Percentiles rank a stretch among this genome's conserved stretches.
Conservation (phyloP, 2,113 vertebrate genomes). For the Ophthalmolycus amberensis region DNA sequence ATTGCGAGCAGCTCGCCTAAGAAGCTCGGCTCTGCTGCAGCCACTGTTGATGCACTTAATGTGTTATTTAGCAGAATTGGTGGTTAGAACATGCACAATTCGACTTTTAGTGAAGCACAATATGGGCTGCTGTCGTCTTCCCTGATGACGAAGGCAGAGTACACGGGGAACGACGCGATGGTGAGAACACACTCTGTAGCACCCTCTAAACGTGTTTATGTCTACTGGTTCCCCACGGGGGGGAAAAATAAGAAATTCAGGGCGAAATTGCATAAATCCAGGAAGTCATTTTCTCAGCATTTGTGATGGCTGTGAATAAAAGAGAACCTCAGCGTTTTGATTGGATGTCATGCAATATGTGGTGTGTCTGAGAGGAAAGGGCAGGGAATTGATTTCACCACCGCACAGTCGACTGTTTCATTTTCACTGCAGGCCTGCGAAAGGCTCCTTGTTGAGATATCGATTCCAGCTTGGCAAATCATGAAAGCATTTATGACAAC, state of each 20-base stretch:
- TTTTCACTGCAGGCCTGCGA: constrained; percentile 52
- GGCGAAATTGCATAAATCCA: constrained; percentile 22
- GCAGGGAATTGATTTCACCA: constrained; percentile 58
- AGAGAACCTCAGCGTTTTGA: not conserved
- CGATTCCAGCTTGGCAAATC: constrained; percentile 56
- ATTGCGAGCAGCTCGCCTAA: constrained; percentile 57
- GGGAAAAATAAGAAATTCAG: constrained; percentile 4
- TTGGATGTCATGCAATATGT: constrained; percentile 24
- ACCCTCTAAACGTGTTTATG: constrained; percentile 13
- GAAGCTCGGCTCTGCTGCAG: constrained; percentile 69
- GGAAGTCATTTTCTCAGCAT: constrained; percentile 8
- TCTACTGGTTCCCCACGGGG: constrained; percentile 1
- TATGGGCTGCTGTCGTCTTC: constrained; percentile 50
- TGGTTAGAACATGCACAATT: constrained; percentile 67
- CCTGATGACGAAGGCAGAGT: constrained; percentile 53
- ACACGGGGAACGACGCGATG: constrained; percentile 36
- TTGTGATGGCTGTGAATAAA: constrained; percentile 18
- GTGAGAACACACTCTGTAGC: constrained; percentile 24
- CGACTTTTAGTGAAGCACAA: constrained; percentile 41
- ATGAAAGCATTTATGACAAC: constrained; percentile 46
- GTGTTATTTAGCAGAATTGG: constrained; percentile 71
- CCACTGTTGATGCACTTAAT: constrained; percentile 69
- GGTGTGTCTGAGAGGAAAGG: constrained; percentile 31
- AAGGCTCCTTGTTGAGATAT: constrained; percentile 55
- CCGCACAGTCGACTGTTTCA: constrained; percentile 66